Conservation (phyloP, 2,113 vertebrate genomes). For the Notarius lentiginosus region DNA sequence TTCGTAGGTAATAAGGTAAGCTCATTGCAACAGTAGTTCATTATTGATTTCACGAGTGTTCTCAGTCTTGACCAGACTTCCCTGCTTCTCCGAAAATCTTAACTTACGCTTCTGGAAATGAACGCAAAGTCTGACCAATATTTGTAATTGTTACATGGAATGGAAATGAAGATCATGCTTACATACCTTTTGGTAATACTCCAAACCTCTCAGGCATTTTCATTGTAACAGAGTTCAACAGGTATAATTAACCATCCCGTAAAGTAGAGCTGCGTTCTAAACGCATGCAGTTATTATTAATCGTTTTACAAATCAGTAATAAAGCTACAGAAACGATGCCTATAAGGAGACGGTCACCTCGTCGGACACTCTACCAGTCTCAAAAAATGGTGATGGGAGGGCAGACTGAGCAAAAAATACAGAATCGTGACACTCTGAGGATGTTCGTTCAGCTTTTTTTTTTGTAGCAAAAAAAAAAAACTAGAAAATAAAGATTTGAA, state of each 20-base stretch:
- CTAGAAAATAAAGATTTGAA: too few relatives aligned
- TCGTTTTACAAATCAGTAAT: neutral
- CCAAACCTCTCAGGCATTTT: neutral
- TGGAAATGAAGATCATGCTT: neutral
- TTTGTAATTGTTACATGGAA: neutral
- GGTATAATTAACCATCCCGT: neutral
- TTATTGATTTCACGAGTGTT: neutral
- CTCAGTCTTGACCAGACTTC: neutral
- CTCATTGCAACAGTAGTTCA: neutral
- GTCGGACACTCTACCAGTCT: too few relatives aligned
- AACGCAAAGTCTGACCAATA: neutral
- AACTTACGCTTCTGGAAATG: neutral
- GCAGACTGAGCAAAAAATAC: too few relatives aligned
- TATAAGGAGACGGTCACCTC: too few relatives aligned
- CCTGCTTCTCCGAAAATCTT: neutral
- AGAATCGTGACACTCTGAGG: too few relatives aligned
- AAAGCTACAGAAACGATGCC: neutral
- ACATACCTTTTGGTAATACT: neutral
- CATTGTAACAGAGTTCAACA: neutral
- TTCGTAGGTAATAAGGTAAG: neutral
- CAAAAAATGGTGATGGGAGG: too few relatives aligned
- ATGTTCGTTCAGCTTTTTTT: too few relatives aligned
- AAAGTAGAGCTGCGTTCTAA: neutral
- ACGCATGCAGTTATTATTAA: too few relatives aligned
- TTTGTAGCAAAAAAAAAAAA: too few relatives aligned